Percentiles rank a stretch among this genome's conserved stretches.
Evolutionary conservation across 2,888 invertebrate species (phyloP).

Genomic region (Margaritifera margaritifera): DNA sequence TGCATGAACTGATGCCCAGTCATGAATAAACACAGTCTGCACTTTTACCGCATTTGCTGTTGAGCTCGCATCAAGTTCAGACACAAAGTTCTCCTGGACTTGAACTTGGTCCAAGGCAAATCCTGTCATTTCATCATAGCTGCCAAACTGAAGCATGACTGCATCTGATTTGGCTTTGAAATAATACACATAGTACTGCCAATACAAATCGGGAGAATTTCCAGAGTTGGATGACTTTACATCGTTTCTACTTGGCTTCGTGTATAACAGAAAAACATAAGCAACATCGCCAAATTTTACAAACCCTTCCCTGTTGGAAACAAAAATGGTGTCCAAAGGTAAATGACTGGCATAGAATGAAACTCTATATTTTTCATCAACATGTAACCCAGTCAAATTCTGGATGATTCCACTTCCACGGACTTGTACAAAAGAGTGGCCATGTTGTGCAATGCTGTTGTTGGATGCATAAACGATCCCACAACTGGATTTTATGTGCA

Average conservation of each 20-base stretch:
- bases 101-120: conserved; percentile 21
- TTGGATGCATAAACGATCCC: no score
- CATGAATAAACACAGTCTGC: conserved; percentile 24
- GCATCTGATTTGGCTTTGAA: conserved; percentile 3
- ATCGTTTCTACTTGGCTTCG: conserved; percentile 8
- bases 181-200: conserved; percentile 28
- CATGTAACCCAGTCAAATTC: not conserved
- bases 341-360: conserved; percentile 23
- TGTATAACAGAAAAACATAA: conserved; percentile 22
- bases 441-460: no score
- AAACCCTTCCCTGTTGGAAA: conserved; percentile 20
- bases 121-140: conserved; percentile 2
- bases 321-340: conserved; percentile 2
- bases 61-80: not conserved
- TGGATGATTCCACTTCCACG: conserved; percentile 7
- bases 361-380: conserved; percentile 7
- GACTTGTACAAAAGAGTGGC: no score
- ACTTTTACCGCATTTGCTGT: conserved; percentile 12
- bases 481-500: no score
- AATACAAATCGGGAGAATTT: conserved; percentile 1
- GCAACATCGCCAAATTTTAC: conserved; percentile 9
- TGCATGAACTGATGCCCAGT: conserved; percentile 30
- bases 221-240: not conserved
- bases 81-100: conserved; percentile 6
- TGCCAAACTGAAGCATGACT: conserved; percentile 10